A percentile compares a stretch with the other conserved stretches of the same genome.
Conservation (phyloP, 2,113 vertebrate species). For the Centropristis striata region DNA sequence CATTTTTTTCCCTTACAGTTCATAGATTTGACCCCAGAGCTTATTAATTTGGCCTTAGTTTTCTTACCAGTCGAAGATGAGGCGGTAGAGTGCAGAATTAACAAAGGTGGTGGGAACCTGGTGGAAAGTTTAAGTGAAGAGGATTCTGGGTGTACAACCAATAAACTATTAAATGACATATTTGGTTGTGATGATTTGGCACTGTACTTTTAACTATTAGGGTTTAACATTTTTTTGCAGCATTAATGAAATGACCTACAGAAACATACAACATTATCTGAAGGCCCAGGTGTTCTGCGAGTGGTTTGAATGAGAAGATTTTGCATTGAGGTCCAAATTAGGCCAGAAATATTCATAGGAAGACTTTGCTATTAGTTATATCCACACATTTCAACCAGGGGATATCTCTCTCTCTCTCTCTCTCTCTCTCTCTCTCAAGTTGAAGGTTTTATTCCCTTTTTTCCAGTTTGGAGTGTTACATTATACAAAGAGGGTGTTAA, state of each 20-base stretch:
- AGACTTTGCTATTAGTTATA: background rate
- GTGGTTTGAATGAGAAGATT: background rate
- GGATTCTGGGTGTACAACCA: background rate
- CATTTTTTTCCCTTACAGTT: background rate
- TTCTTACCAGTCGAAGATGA: background rate
- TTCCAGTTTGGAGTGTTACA: conserved; percentile 23
- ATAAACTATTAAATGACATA: background rate
- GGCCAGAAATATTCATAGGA: background rate
- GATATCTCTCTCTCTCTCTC: background rate
- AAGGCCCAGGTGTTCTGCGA: too few species aligned
- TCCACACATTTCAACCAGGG: background rate
- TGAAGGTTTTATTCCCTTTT: conserved; percentile 34
- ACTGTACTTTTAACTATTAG: background rate
- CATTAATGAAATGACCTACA: background rate
- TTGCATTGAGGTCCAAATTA: background rate
- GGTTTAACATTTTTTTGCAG: background rate
- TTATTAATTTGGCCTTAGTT: conserved; percentile 1
- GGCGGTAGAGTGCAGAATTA: background rate
- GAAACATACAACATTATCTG: background rate
- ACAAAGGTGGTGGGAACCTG: background rate
- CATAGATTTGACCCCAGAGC: background rate
- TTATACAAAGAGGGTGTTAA: conserved; percentile 45
- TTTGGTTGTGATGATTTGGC: background rate
- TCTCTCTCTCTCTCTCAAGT: background rate
- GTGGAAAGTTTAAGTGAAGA: background rate